Base-by-base conservation (phyloP, 2,113 vertebrate species). In the Chaetodon trifascialis region DNA sequence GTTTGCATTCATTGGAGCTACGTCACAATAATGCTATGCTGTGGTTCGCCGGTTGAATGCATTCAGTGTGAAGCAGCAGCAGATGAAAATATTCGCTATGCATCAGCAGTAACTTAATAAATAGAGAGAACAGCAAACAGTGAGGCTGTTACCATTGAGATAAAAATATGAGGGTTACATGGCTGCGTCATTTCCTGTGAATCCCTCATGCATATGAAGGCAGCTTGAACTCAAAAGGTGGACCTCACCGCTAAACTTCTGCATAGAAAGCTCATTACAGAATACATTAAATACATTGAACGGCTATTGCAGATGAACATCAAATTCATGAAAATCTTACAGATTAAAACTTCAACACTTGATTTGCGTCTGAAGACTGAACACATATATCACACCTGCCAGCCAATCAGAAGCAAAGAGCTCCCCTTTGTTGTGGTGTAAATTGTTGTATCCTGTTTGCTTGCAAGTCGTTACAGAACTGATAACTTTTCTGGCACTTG, bases 381-480 rank as follows among this genome's bases (percentile, higher is more conserved):
- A 44, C 4, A 34, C 34, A 9, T 34, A 4, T 7, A 7, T 66
- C 5, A 10, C 10, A 60, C 46, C 7, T 77, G 19, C 21, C 40
- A 59, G 42, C 1, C 25, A 60, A 30, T 74, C 25, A 21, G 17
- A 69, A 62, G 56, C 11, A 55, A 60, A 58, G 3, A 23, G 16
- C 16, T 64, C 40, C 25, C 10, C 1, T 42, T 34, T n/a, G 10
- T 12, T 2, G 0, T 21, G 5, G 23, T 74, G 76, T 74, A 25
- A 69, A 66, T 59, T 7, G 4, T 63, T 66, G 54, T 12, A 67
- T 79, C 55, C 55, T 47, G 36, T 69, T 80, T 42, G 59, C 56
- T 4, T 65, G 36, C 38, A 71, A 19, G 40, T 63, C 56, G 40
- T 69, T 73, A 36, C 54, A 59, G 17, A 79, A 51, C 38, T 74